Conservation (phyloP, 2,113 vertebrate species). For the Podarcis raffonei region DNA sequence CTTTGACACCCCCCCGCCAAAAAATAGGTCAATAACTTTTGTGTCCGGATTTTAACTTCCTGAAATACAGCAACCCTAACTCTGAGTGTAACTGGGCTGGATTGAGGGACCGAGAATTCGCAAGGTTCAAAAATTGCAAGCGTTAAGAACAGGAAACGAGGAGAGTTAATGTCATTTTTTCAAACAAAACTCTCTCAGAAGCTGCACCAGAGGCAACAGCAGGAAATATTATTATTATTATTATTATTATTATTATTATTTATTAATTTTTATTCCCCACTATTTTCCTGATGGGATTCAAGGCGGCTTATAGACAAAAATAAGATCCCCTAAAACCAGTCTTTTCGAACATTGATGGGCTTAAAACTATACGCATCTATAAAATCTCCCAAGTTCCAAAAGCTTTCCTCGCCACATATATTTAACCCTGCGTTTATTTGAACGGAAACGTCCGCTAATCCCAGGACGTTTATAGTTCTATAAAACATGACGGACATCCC, state of each 20-base stretch:
- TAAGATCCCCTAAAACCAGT: too few relatives aligned
- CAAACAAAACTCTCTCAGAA: not conserved
- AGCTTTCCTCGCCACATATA: not conserved
- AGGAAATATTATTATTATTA: too few relatives aligned
- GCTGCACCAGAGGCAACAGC: not conserved
- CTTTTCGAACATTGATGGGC: too few relatives aligned
- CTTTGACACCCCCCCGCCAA: too few relatives aligned
- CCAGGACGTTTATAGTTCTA: not conserved
- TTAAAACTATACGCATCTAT: too few relatives aligned
- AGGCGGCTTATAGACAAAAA: too few relatives aligned
- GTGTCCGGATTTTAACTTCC: too few relatives aligned
- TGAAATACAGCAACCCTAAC: too few relatives aligned
- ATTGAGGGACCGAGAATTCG: not conserved
- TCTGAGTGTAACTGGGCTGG: not conserved
- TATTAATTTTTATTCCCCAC: too few relatives aligned
- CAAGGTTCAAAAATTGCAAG: not conserved
- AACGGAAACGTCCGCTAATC: not conserved
- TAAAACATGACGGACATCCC: not conserved
- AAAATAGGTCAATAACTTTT: too few relatives aligned
- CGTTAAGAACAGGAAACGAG: not conserved
- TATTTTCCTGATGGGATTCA: too few relatives aligned
- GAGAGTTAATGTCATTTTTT: not conserved
- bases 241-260: too few relatives aligned
- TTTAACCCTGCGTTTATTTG: slow-evolving; percentile 10
- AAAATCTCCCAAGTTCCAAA: not conserved